These are phyloP conservation scores for Alethe diademata DNA, from an alignment of 2,113 vertebrate species.

Conservation along the genomic window DNA sequence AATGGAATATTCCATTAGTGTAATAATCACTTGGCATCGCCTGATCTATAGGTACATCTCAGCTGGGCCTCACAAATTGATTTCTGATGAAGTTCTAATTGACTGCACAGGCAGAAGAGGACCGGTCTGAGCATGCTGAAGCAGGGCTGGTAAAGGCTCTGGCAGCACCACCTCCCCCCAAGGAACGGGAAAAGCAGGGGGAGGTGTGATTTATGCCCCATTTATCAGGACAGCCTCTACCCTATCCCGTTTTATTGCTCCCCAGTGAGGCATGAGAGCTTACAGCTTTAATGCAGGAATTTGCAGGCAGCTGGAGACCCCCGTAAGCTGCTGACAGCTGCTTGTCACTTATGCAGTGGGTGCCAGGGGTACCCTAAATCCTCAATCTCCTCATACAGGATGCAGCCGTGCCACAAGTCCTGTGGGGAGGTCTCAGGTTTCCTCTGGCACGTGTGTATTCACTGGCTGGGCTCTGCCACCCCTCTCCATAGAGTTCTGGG, in stretches of 20 bases:
- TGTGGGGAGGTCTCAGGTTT: not conserved
- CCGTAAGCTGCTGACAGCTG: conserved; percentile 33
- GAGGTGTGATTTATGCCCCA: conserved; percentile 68
- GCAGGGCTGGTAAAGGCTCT: conserved; percentile 36
- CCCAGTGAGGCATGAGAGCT: conserved; percentile 56
- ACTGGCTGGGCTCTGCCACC: not conserved
- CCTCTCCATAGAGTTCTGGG: accelerated
- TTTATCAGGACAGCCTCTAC: conserved; percentile 62
- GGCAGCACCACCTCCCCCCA: conserved; percentile 36
- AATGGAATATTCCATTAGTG: conserved; percentile 83
- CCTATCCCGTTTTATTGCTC: conserved; percentile 70
- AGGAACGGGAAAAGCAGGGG: conserved; percentile 5
- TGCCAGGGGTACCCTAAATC: conserved; percentile 33
- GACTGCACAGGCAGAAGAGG: conserved; percentile 74
- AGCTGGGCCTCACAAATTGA: conserved; percentile 81
- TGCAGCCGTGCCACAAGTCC: not conserved
- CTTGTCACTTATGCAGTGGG: conserved; percentile 33
- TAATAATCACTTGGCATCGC: conserved; percentile 74
- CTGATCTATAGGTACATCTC: conserved; percentile 84
- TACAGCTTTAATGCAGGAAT: conserved; percentile 46
- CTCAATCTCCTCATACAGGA: not conserved
- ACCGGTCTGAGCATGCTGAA: conserved; percentile 60
- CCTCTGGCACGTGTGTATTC: not conserved
- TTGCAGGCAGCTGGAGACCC: conserved; percentile 1
- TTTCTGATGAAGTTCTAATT: conserved; percentile 86